Base-by-base conservation (phyloP, 2,113 vertebrate species). In the Etheostoma cragini region DNA sequence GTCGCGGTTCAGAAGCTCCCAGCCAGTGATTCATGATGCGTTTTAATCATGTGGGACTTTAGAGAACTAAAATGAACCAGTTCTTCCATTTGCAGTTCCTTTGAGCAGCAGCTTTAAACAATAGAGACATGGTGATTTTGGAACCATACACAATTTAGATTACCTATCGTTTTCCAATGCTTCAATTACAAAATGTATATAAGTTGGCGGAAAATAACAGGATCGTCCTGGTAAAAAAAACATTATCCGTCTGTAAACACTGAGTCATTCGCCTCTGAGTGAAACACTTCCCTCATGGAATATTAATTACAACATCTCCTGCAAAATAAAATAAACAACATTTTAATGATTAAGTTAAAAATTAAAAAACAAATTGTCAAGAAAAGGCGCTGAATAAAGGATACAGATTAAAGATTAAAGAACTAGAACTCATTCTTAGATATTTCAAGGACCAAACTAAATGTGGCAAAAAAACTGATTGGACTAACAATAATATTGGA, bases 1-100 rank as follows among this genome's bases (percentile, higher is more conserved):
- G 72, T 68, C 74, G 52, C 6, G 0, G 16, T 42, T 54, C 56
- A 53, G 65, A 57, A 42, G 80, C 81, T 74, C 30, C 30, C 26
- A 5, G 60, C 33, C 65, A 54, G 72, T 49, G 47, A 64, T 47
- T 78, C 60, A 53, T 1, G 0, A 24, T 42, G 42, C 62, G 50
- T 54, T 72, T 17, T 22, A 1, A 33, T 66, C 30, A 22, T 67
- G 24, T 33, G 15, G 6, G 64, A 72, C 62, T 42, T 42, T 52
- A 14, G 0, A 64, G 19, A 24, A 26, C 8, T 3, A 5, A 70
- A 58, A 63, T 57, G 0, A 45, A 42, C 5, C 4, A 22, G 38
- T 6, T 3, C 0, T 1, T 19, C 4, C 1, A 19, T 35, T n/a
- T 46, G 8, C 0, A 0, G 60, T 14, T 22, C 4, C 8, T 54